Percentiles rank a stretch among this genome's conserved stretches.
These are phyloP conservation scores for Nibea coibor DNA, from an alignment of 2,113 vertebrate species.

Conservation along the genomic window DNA sequence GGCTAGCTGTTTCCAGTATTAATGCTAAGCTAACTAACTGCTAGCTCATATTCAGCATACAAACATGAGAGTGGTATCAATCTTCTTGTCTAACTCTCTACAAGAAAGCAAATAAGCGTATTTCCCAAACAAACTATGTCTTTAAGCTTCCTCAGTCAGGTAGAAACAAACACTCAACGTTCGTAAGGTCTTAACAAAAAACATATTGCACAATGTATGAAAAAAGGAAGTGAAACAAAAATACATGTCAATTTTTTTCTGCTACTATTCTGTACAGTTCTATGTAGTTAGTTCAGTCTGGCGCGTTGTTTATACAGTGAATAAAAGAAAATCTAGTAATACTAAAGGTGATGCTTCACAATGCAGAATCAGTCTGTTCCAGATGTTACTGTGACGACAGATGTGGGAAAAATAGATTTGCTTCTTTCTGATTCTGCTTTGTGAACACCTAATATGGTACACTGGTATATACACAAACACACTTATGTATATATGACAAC, in stretches of 20 bases:
- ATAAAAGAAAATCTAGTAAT: conserved; percentile 74
- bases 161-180: neutral
- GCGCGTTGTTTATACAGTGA: conserved; percentile 65
- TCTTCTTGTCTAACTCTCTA: neutral
- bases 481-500: conserved; percentile 47
- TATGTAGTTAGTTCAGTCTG: conserved; percentile 71
- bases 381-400: conserved; percentile 7
- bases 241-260: conserved; percentile 32
- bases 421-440: conserved; percentile 36
- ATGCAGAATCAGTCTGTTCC: conserved; percentile 26
- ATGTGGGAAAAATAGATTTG: neutral
- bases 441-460: conserved; percentile 47
- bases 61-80: no score
- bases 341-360: conserved; percentile 43
- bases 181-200: conserved; percentile 13
- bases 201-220: conserved; percentile 61
- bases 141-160: neutral
- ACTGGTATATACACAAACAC: conserved; percentile 62
- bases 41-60: neutral
- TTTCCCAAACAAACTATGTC: neutral
- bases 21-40: neutral
- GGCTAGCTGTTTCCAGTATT: neutral
- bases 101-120: neutral
- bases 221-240: conserved; percentile 45
- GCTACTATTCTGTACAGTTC: conserved; percentile 67